Percentiles rank a stretch among this genome's conserved stretches.
Conservation (phyloP, 2,888 invertebrate genomes). For the Aphodius sticticus region DNA sequence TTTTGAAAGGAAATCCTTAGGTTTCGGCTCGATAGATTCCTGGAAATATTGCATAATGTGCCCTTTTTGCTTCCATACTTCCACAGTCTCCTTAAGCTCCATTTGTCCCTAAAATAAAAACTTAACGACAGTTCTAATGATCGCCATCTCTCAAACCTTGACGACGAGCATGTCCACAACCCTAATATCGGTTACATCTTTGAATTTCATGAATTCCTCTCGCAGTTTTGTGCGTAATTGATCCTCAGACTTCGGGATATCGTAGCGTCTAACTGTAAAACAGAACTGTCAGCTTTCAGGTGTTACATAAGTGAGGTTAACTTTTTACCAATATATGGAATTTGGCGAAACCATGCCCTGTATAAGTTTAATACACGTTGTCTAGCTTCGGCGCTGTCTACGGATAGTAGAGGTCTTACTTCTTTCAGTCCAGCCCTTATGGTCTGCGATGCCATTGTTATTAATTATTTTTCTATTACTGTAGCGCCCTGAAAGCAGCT, state of each 20-base stretch:
- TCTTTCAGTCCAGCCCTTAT: slow-evolving; percentile 66
- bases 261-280: slow-evolving; percentile 80
- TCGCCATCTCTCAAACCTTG: slow-evolving; percentile 70
- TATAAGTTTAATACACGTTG: slow-evolving; percentile 87
- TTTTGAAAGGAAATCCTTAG: slow-evolving; percentile 91
- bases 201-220: slow-evolving; percentile 80
- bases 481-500: not conserved
- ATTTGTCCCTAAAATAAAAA: slow-evolving; percentile 82
- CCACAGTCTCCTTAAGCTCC: slow-evolving; percentile 88
- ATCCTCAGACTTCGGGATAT: slow-evolving; percentile 78
- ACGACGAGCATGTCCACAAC: slow-evolving; percentile 91
- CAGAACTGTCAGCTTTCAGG: slow-evolving; percentile 33
- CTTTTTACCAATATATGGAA: slow-evolving; percentile 86
- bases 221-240: slow-evolving; percentile 78
- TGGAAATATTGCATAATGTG: slow-evolving; percentile 90
- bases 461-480: not conserved
- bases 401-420: slow-evolving; percentile 87
- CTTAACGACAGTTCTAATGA: slow-evolving; percentile 5
- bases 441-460: slow-evolving; percentile 61
- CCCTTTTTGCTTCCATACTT: slow-evolving; percentile 89
- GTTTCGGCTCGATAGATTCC: slow-evolving; percentile 84
- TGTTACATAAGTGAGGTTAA: slow-evolving; percentile 49
- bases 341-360: slow-evolving; percentile 93
- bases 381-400: slow-evolving; percentile 79
- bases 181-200: slow-evolving; percentile 82